phyloP scores from a whole-genome alignment of 2,888 invertebrate species.

The Hypsopygia costalis region DNA sequence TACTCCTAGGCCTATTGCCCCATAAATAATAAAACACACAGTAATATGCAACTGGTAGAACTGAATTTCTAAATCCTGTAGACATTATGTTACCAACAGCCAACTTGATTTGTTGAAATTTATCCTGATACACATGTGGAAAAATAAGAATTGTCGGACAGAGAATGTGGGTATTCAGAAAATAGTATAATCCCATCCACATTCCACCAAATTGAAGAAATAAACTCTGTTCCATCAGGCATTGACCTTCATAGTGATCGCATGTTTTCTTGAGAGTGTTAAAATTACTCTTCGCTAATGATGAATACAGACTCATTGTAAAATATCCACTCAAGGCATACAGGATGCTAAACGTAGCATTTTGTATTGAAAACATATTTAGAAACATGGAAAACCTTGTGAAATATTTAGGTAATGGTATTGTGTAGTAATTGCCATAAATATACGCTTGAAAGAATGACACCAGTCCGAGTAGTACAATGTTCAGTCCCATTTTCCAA shows the following conservation, averaged over 20 bases:
- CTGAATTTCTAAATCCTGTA: slow-evolving; percentile 78
- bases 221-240: slow-evolving; percentile 84
- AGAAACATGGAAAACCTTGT: slow-evolving; percentile 85
- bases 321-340: slow-evolving; percentile 84
- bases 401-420: slow-evolving; percentile 80
- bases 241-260: slow-evolving; percentile 66
- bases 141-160: slow-evolving; percentile 81
- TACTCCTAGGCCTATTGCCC: slow-evolving; percentile 76
- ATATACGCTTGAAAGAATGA: slow-evolving; percentile 86
- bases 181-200: slow-evolving; percentile 83
- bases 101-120: slow-evolving; percentile 83
- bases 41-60: slow-evolving; percentile 83
- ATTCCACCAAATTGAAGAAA: slow-evolving; percentile 85
- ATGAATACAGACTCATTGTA: slow-evolving; percentile 85
- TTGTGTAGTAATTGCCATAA: slow-evolving; percentile 85
- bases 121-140: slow-evolving; percentile 85
- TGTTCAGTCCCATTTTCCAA: slow-evolving; percentile 83
- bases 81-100: slow-evolving; percentile 79
- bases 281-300: slow-evolving; percentile 82
- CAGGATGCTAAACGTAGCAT: slow-evolving; percentile 74
- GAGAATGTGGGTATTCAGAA: slow-evolving; percentile 77
- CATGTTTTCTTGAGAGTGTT: slow-evolving; percentile 73
- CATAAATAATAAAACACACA: slow-evolving; percentile 81
- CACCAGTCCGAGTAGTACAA: slow-evolving; percentile 82
- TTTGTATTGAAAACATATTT: slow-evolving; percentile 82